Evolutionary conservation across 2,797 vertebrate species (phyloP).

Genomic region (Danio aesculapii): DNA sequence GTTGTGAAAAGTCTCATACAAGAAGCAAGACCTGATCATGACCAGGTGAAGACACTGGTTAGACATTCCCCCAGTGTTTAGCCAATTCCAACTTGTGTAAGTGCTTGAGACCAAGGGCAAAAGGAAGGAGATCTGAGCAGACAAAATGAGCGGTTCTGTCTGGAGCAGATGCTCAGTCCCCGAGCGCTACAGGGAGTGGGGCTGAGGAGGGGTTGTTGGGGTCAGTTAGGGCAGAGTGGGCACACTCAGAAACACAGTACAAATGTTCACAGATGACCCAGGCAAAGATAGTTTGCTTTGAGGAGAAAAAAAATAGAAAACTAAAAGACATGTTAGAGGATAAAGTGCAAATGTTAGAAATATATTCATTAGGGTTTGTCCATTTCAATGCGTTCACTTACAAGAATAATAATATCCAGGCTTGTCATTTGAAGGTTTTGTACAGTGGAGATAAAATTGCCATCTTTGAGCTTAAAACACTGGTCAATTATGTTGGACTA

Average conservation of each 20-base stretch:
- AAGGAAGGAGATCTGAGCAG: slow-evolving; percentile 38
- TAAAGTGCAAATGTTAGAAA: not conserved
- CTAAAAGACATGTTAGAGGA: slow-evolving; percentile 14
- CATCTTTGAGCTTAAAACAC: too few relatives aligned
- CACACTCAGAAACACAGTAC: slow-evolving; percentile 33
- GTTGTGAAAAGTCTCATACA: not conserved
- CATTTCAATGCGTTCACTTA: not conserved
- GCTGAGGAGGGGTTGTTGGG: slow-evolving; percentile 52
- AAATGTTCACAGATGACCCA: slow-evolving; percentile 22
- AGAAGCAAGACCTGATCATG: not conserved
- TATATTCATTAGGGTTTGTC: not conserved
- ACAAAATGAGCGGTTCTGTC: slow-evolving; percentile 57
- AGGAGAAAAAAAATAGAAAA: not conserved
- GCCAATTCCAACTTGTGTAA: slow-evolving; percentile 10
- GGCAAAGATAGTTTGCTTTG: not conserved
- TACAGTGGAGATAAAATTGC: too few relatives aligned
- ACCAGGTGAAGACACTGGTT: not conserved
- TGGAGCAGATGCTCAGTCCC: slow-evolving; percentile 76
- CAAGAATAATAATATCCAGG: too few relatives aligned
- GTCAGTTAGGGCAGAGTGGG: slow-evolving; percentile 31
- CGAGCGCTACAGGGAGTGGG: slow-evolving; percentile 61
- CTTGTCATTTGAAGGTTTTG: too few relatives aligned
- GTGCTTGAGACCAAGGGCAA: slow-evolving; percentile 26
- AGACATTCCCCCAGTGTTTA: not conserved
- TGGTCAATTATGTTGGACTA: too few relatives aligned